Evolutionary conservation across 2,797 vertebrate genomes (phyloP), one percentile per base, ranked within the genome.

Genomic region (Delichon dasypus): DNA sequence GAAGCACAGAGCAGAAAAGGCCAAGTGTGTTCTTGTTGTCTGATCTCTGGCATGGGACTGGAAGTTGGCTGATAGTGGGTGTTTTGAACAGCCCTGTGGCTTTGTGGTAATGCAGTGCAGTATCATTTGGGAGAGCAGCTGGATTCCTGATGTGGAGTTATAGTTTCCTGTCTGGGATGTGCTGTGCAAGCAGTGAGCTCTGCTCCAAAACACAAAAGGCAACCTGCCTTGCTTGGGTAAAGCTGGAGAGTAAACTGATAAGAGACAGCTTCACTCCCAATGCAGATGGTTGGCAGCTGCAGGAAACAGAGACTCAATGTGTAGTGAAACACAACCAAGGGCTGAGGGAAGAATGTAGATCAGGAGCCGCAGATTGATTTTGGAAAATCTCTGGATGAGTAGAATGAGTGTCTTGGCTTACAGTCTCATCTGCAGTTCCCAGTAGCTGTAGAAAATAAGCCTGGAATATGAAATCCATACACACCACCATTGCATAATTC

Each of bases 21-120:
- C 91, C 10, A 7, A 95, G 85, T 19, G 34, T 57, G 45, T 32
- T 94, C 90, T 80, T 82, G 74, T 72, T 92, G 90, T 94, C 92
- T 88, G 85, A 93, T 96, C 91, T 92, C 87, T 95, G 85, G 82
- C 87, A 77, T 76, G 96, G 85, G 55, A 90, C 73, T 42, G 75
- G 42, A 88, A 86, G 27, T 40, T 95, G 92, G 88, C 88, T 79
- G 88, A 76, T 38, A 44, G 71, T 53, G 91, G 71, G 45, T 89
- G 81, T 95, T 94, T 83, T 86, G 74, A 93, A 53, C 51, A 94
- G 92, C 64, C 58, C 67, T 90, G 92, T 85, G 86, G 92, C 88
- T 97, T 96, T 93, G 87, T 78, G 77, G 92, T 89, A 68, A 67
- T 60, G 27, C 73, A 83, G 62, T 62, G 80, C 79, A 85, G 54